Base-by-base conservation (phyloP, 1,140 invertebrate genomes). In the Battus philenor region DNA sequence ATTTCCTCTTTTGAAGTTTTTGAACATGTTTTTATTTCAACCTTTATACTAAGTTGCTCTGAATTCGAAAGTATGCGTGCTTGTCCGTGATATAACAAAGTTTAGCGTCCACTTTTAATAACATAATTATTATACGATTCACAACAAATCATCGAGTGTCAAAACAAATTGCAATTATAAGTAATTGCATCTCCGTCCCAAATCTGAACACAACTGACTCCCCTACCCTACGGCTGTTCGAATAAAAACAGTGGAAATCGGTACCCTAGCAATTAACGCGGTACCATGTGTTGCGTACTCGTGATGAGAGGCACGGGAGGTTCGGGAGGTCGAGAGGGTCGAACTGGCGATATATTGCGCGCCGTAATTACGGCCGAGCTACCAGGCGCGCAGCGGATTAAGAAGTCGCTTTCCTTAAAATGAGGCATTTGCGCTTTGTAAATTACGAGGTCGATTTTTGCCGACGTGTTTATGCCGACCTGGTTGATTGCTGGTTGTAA, bases 331-430 rank as follows among this genome's bases (percentile, higher is more conserved):
- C 60, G 52, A 59, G 47, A 54, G 74, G 67, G 68, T 69, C 69
- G 59, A 58, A 48, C 48, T 46, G 50, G 61, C 69, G 60, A 74
- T 70, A 68, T 76, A 74, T 79, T 63, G 69, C 57, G 55, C 61
- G 39, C 36, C 30, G 68, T 72, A 79, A 76, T 76, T 72, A 71
- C 61, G 47, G 45, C 59, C 65, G 62, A 50, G 47, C 47, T 59
- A 63, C 64, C 68, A 70, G 65, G 63, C 55, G 47, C 36, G 47
- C 61, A 62, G 45, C 55, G 69, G 71, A 77, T 76, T 76, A 76
- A 73, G 71, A 55, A 63, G 56, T 48, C 41, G 58, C 56, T 50
- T 61, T 67, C 61, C 72, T 74, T 72, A 63, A 73, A 76, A 72
- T 68, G 59, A 70, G 59, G 56, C 62, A 64, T 65, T 68, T 63